phyloP scores from a whole-genome alignment of 92 coral and sea anemone genomes.

The Porites lobata region DNA sequence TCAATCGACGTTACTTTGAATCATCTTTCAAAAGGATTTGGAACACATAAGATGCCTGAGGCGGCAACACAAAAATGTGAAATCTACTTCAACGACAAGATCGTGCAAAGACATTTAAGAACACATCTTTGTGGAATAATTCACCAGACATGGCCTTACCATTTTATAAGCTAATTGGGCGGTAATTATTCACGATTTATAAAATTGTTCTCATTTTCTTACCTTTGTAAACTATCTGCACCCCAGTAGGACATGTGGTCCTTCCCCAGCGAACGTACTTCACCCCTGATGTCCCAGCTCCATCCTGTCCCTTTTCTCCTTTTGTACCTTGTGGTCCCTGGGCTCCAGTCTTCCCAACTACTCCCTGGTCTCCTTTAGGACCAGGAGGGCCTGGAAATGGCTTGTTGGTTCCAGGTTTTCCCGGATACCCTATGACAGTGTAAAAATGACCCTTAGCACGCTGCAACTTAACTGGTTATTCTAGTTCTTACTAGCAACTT shows the following conservation, averaged over 20 bases:
- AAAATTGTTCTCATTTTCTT: background rate
- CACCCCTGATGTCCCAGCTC: slow-evolving; percentile 42
- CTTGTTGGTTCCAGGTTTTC: slow-evolving; percentile 5
- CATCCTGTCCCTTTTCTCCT: slow-evolving; percentile 30
- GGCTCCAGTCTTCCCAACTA: background rate
- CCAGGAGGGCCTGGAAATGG: background rate
- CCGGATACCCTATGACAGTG: background rate
- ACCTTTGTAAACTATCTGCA: slow-evolving; percentile 51
- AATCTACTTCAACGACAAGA: too few relatives aligned
- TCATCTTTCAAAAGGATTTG: too few relatives aligned
- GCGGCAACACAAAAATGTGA: too few relatives aligned
- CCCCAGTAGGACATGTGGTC: slow-evolving; percentile 58
- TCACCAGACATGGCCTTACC: background rate
- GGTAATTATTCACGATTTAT: background rate
- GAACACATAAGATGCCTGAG: too few relatives aligned
- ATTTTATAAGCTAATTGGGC: background rate
- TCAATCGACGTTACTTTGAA: too few relatives aligned
- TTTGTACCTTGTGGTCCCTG: background rate
- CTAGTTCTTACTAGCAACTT: too few relatives aligned
- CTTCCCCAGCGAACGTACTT: slow-evolving; percentile 76
- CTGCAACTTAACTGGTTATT: too few relatives aligned
- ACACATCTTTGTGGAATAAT: too few relatives aligned
- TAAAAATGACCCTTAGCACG: too few relatives aligned
- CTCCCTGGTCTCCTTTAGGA: slow-evolving; percentile 22
- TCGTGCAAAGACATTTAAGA: too few relatives aligned